Evolutionary conservation across 2,888 invertebrate genomes (phyloP).

Genomic region (Lepidocyrtinus sp.): DNA sequence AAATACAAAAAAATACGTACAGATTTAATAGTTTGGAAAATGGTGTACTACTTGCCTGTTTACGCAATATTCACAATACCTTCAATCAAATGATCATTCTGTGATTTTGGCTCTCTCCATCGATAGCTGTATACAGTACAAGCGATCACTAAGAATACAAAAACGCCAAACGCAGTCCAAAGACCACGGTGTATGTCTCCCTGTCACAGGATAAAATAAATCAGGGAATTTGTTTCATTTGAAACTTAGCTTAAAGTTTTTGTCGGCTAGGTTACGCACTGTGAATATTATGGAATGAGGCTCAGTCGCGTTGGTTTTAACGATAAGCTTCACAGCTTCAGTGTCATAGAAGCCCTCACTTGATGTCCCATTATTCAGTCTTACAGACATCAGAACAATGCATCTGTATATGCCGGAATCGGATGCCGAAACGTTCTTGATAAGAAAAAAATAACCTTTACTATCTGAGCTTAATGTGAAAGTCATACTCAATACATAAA

Average conservation of each 20-base stretch:
- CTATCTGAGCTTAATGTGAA: no score
- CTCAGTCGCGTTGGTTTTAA: no score
- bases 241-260: no score
- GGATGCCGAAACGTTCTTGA: not conserved
- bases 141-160: constrained; percentile 1
- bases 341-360: not conserved
- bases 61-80: no score
- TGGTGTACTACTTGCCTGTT: no score
- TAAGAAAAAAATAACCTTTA: no score
- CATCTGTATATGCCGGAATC: constrained; percentile 24
- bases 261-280: no score
- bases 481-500: not conserved
- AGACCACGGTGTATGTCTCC: constrained; percentile 5
- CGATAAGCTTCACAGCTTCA: not conserved
- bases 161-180: not conserved
- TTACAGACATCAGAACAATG: not conserved
- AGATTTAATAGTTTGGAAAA: no score
- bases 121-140: constrained; percentile 26
- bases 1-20: no score
- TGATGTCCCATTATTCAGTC: not conserved
- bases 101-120: constrained; percentile 14
- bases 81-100: no score
- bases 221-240: no score
- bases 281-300: no score
- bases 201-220: not conserved